These are phyloP conservation scores for Elgaria multicarinata DNA, from an alignment of 2,113 vertebrate species.

Conservation along the genomic window DNA sequence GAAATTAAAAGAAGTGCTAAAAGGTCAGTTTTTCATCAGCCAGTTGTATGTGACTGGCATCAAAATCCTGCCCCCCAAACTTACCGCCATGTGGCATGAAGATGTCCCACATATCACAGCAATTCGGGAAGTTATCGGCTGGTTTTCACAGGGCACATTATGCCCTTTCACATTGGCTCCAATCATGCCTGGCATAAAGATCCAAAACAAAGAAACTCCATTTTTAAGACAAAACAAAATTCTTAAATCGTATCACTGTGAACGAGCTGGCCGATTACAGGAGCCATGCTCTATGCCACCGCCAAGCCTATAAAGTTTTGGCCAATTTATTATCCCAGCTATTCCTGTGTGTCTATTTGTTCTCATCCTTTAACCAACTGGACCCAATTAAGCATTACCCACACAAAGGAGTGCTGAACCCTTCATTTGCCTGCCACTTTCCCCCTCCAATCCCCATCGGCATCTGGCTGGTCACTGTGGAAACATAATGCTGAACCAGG, in stretches of 20 bases:
- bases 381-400: too few species aligned
- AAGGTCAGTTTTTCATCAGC: slow-evolving; percentile 49
- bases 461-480: too few species aligned
- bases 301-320: too few species aligned
- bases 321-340: too few species aligned
- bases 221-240: slow-evolving; percentile 35
- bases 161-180: slow-evolving; percentile 90
- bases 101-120: slow-evolving; percentile 97
- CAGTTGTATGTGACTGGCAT: slow-evolving; percentile 7
- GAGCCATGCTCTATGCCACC: too few species aligned
- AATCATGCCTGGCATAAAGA: slow-evolving; percentile 86
- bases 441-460: neutral
- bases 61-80: slow-evolving; percentile 52
- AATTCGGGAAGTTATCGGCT: slow-evolving; percentile 87
- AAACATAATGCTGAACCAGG: too few species aligned
- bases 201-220: slow-evolving; percentile 25
- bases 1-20: neutral
- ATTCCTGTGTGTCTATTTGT: too few species aligned
- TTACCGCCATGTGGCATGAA: slow-evolving; percentile 97
- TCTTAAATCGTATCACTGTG: neutral
- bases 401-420: neutral
- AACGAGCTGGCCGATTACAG: too few species aligned
- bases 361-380: too few species aligned
- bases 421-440: neutral
- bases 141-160: slow-evolving; percentile 85